A percentile compares a stretch with the other conserved stretches of the same genome.
Evolutionary conservation across 1,140 invertebrate species (phyloP).

Genomic region (Stenopsyche tienmushanensis): DNA sequence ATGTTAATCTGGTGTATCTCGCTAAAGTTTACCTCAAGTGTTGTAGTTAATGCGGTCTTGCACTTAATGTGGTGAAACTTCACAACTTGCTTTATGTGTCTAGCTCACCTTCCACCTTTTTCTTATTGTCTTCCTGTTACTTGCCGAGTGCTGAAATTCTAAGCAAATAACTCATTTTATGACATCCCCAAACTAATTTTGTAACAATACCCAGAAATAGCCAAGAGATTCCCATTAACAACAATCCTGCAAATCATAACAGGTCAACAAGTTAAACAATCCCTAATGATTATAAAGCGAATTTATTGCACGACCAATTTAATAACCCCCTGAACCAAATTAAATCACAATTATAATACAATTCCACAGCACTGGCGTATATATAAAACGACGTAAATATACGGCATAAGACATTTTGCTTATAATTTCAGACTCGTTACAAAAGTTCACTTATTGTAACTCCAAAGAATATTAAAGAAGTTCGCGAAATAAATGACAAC

Average conservation of each 20-base stretch:
- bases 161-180: neutral
- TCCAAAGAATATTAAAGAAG: neutral
- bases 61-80: slow-evolving; percentile 27
- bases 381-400: neutral
- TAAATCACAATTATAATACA: neutral
- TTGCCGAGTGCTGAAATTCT: neutral
- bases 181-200: too few species aligned
- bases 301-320: too few species aligned
- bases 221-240: too few species aligned
- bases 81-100: slow-evolving; percentile 26
- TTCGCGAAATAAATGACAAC: neutral
- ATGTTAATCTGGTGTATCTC: slow-evolving; percentile 26
- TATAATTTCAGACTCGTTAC: too few species aligned
- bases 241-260: too few species aligned
- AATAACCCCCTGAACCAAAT: too few species aligned
- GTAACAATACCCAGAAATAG: too few species aligned
- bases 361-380: neutral
- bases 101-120: neutral
- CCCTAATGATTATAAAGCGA: too few species aligned
- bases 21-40: slow-evolving; percentile 22
- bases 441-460: neutral
- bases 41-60: slow-evolving; percentile 27
- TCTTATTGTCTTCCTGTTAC: neutral
- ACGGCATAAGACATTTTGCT: neutral
- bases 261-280: too few species aligned